Evolutionary conservation across 2,888 invertebrate genomes (phyloP).

Genomic region (Diadromus collaris): DNA sequence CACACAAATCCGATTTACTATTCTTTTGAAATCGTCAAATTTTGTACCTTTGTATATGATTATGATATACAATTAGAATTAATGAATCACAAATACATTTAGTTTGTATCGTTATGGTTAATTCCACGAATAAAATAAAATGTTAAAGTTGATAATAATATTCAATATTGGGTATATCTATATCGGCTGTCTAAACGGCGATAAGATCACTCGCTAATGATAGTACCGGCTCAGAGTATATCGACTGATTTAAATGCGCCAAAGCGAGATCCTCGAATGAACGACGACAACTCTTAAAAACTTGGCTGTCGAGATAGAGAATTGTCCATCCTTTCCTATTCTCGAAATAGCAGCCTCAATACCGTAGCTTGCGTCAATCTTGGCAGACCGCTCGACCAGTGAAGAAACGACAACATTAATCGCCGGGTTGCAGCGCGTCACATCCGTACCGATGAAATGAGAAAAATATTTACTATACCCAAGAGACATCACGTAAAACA

Average conservation of each 20-base stretch:
- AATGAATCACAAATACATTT: constrained; percentile 44
- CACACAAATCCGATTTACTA: constrained; percentile 12
- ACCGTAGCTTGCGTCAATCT: constrained; percentile 69
- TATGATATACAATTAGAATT: constrained; percentile 55
- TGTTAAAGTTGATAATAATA: neutral
- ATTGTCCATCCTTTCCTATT: constrained; percentile 61
- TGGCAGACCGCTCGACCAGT: constrained; percentile 63
- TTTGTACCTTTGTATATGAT: constrained; percentile 70
- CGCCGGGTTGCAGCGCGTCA: constrained; percentile 20
- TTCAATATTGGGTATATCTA: neutral
- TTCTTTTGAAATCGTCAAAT: constrained; percentile 58
- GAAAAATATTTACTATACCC: neutral
- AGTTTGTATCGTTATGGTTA: neutral
- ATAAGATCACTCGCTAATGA: constrained; percentile 3
- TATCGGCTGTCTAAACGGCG: neutral
- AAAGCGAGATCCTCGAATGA: neutral
- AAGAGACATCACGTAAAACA: neutral
- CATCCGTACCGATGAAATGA: neutral
- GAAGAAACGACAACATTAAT: constrained; percentile 57
- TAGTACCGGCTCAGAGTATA: neutral
- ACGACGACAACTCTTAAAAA: constrained; percentile 51
- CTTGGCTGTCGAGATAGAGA: constrained; percentile 53
- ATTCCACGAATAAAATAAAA: constrained; percentile 1
- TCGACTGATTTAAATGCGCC: neutral
- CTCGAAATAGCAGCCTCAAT: constrained; percentile 73